Conservation (phyloP, 2,113 vertebrate genomes). For the Heterochromis multidens region DNA sequence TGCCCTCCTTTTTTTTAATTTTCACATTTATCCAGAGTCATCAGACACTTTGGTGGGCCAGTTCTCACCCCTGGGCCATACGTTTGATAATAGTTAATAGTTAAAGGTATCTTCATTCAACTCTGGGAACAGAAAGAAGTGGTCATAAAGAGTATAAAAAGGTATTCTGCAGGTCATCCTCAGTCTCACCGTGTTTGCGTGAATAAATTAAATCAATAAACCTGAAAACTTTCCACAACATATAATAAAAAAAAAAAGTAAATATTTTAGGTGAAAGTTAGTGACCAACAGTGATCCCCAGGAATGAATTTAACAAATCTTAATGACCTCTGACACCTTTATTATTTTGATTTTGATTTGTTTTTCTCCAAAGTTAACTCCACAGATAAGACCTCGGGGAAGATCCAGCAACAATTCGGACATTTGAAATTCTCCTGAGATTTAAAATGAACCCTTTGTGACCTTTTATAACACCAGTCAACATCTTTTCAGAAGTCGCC, state of each 20-base stretch:
- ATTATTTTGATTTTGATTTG: neutral
- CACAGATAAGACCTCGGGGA: neutral
- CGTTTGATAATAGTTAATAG: fast-evolving
- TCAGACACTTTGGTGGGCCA: neutral
- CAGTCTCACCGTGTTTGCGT: neutral
- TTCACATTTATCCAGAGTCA: neutral
- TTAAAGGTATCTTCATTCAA: neutral
- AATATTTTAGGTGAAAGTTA: fast-evolving
- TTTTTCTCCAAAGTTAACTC: neutral
- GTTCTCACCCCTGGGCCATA: fast-evolving
- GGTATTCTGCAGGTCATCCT: neutral
- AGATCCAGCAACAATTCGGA: neutral
- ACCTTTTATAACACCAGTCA: neutral
- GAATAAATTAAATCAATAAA: neutral
- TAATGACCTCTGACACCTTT: neutral
- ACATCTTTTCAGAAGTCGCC: neutral
- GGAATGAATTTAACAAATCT: neutral
- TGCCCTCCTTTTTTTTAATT: fast-evolving
- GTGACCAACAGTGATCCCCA: neutral
- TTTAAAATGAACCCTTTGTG: neutral
- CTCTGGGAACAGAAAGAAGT: neutral
- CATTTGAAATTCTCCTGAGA: neutral
- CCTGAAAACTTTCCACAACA: neutral
- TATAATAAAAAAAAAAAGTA: neutral
- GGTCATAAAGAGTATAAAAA: fast-evolving